Percentiles rank a stretch among this genome's conserved stretches.
Conservation (phyloP, 2,797 vertebrate genomes). For the Spheniscus humboldti region DNA sequence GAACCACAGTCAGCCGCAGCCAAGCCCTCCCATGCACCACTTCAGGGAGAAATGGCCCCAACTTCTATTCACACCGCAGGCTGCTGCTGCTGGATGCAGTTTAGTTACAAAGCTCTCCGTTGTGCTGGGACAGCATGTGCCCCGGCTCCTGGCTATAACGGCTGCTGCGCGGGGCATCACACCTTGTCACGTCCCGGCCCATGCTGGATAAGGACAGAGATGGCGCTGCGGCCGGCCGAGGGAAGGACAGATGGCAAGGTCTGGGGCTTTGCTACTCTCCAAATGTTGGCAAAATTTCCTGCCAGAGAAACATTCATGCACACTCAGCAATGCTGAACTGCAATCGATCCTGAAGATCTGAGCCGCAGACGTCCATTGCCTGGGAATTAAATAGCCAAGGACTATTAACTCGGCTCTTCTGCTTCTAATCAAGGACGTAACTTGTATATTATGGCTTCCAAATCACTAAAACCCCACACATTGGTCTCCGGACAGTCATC, state of each 20-base stretch:
- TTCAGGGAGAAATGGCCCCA: neutral
- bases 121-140: neutral
- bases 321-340: neutral
- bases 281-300: neutral
- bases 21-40: neutral
- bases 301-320: neutral
- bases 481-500: neutral
- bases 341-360: neutral
- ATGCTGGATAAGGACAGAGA: neutral
- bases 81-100: neutral
- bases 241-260: neutral
- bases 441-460: neutral
- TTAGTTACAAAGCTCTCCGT: neutral
- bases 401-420: neutral
- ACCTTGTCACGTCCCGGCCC: neutral
- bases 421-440: neutral
- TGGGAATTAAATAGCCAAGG: neutral
- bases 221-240: fast-evolving
- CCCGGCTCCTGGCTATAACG: neutral
- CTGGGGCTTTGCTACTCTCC: neutral
- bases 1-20: neutral
- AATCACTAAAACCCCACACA: neutral
- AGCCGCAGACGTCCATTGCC: fast-evolving
- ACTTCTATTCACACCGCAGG: neutral
- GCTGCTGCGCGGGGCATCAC: neutral